Percentiles rank a stretch among this genome's conserved stretches.
These are phyloP conservation scores for Germaria angustata DNA, from an alignment of 2,888 invertebrate species.

Conservation along the genomic window DNA sequence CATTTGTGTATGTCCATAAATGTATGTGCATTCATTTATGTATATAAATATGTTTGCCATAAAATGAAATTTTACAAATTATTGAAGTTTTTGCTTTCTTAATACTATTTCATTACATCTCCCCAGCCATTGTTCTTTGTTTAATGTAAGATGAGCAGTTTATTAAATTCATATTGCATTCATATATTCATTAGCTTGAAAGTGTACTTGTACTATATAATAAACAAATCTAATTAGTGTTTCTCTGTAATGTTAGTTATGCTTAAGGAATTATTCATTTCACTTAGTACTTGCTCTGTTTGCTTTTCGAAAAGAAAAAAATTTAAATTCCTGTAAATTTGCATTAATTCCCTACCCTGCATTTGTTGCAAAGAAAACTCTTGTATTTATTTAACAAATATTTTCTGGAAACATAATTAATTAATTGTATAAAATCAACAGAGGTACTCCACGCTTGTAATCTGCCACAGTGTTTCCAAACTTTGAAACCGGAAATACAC, in stretches of 20 bases:
- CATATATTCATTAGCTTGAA: not conserved
- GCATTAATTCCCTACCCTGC: not conserved
- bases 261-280: not conserved
- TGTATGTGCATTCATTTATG: too few relatives aligned
- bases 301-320: not conserved
- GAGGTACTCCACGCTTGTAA: not conserved
- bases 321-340: not conserved
- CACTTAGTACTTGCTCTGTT: not conserved
- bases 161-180: too few relatives aligned
- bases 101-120: too few relatives aligned
- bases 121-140: too few relatives aligned
- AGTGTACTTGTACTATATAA: not conserved
- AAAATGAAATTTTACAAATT: too few relatives aligned
- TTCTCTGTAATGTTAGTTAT: not conserved
- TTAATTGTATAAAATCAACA: not conserved
- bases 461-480: not conserved
- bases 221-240: conserved; percentile 10
- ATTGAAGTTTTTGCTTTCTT: too few relatives aligned
- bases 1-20: too few relatives aligned
- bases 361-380: not conserved
- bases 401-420: conserved; percentile 17
- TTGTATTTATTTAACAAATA: conserved; percentile 13
- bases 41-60: too few relatives aligned
- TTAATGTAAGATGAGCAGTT: too few relatives aligned
- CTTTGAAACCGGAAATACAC: too few relatives aligned